These are phyloP conservation scores for Aphelenchoides besseyi DNA, from an alignment of 1,140 invertebrate genomes.

Conservation along the genomic window DNA sequence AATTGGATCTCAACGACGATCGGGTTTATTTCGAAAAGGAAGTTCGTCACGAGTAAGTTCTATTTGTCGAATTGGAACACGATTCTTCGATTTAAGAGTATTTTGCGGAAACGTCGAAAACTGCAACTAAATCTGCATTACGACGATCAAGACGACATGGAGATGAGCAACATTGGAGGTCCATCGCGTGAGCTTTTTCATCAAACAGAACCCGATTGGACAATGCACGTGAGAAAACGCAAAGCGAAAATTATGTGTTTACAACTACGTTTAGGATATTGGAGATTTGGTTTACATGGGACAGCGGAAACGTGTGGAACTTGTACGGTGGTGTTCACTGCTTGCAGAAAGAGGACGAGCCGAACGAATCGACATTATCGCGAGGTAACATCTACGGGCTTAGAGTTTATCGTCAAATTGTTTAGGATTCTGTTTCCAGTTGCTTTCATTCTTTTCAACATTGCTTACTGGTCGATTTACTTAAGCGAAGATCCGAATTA, in stretches of 20 bases:
- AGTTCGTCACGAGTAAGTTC: neutral
- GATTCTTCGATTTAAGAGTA: conserved; percentile 26
- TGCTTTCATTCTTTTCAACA: conserved; percentile 76
- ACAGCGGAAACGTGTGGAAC: conserved; percentile 57
- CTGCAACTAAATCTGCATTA: conserved; percentile 46
- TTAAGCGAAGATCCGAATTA: conserved; percentile 73
- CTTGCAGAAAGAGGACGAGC: conserved; percentile 58
- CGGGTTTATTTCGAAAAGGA: conserved; percentile 2
- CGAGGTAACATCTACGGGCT: conserved; percentile 35
- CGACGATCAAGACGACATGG: conserved; percentile 44
- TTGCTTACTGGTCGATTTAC: conserved; percentile 76
- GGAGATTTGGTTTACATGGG: conserved; percentile 55
- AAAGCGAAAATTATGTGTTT: too few relatives aligned
- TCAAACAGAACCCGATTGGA: conserved; percentile 52
- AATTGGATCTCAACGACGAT: conserved; percentile 10
- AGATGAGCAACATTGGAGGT: conserved; percentile 36
- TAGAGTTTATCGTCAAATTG: neutral
- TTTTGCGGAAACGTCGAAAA: conserved; percentile 43
- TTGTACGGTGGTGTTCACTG: conserved; percentile 59
- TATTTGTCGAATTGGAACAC: conserved; percentile 1
- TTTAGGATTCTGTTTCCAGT: conserved; percentile 68
- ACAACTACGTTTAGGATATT: conserved; percentile 40
- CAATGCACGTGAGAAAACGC: conserved; percentile 42
- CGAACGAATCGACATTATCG: conserved; percentile 62
- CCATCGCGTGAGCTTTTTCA: conserved; percentile 36